Evolutionary conservation across 2,113 vertebrate species (phyloP).

Genomic region (Scomber japonicus): DNA sequence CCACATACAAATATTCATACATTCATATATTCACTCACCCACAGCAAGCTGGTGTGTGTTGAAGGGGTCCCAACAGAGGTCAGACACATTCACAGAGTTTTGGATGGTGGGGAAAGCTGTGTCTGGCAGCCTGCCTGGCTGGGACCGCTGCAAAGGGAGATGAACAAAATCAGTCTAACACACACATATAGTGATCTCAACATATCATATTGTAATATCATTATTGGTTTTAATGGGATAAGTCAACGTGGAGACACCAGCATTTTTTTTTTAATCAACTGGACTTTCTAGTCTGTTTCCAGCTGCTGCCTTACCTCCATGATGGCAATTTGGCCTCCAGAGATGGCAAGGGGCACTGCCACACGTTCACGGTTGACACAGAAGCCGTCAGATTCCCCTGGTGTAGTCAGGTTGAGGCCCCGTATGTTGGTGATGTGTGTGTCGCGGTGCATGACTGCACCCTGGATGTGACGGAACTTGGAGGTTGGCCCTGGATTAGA

Average conservation of each 20-base stretch:
- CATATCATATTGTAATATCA: too few relatives aligned
- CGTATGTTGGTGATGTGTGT: conserved; percentile 95
- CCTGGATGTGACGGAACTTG: conserved; percentile 93
- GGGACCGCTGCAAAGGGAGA: conserved; percentile 85
- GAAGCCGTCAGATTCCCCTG: conserved; percentile 94
- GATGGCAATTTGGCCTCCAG: conserved; percentile 93
- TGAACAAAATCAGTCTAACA: not conserved
- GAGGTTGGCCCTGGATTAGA: conserved; percentile 82
- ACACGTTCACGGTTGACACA: conserved; percentile 87
- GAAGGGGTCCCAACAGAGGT: conserved; percentile 95
- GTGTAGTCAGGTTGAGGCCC: conserved; percentile 93
- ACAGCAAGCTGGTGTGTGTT: conserved; percentile 87
- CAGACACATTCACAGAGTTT: conserved; percentile 88
- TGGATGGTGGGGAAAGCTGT: conserved; percentile 89
- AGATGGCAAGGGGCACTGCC: conserved; percentile 91
- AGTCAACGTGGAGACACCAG: not conserved
- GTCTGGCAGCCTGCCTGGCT: conserved; percentile 90
- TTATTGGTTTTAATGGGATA: not conserved
- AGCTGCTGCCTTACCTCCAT: conserved; percentile 86
- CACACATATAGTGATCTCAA: not conserved
- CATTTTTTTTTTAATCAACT: not conserved
- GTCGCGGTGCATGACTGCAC: conserved; percentile 89
- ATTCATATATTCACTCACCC: conserved; percentile 80
- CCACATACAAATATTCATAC: not conserved
- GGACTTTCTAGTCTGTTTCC: not conserved